These are phyloP conservation scores for Hyaena hyaena DNA, from an alignment of 2,113 vertebrate species.

Conservation along the genomic window DNA sequence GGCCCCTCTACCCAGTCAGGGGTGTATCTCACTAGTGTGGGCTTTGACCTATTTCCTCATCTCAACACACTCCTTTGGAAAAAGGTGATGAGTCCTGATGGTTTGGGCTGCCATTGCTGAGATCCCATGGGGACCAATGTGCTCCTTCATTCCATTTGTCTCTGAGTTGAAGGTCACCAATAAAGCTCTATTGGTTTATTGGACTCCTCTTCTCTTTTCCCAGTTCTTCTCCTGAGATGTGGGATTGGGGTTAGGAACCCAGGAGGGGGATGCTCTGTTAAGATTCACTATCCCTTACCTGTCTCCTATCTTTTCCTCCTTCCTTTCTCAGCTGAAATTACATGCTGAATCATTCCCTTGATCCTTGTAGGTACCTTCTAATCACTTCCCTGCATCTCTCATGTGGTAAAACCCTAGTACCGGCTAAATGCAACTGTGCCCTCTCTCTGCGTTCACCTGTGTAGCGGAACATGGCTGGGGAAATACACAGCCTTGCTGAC, in stretches of 20 bases:
- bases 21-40: neutral
- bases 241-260: neutral
- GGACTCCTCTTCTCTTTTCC: neutral
- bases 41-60: neutral
- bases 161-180: neutral
- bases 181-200: neutral
- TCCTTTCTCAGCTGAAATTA: neutral
- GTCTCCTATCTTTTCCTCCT: neutral
- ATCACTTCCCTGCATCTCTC: neutral
- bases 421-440: neutral
- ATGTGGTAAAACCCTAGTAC: neutral
- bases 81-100: neutral
- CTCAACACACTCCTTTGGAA: conserved; percentile 14
- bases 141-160: neutral
- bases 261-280: neutral
- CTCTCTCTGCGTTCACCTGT: neutral
- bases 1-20: neutral
- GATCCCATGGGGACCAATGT: neutral
- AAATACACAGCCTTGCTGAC: neutral
- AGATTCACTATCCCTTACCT: neutral
- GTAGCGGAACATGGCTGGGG: neutral
- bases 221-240: neutral
- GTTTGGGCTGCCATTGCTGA: neutral
- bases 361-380: neutral
- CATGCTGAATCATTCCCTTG: neutral